phyloP scores from a whole-genome alignment of 2,797 vertebrate species.

The Gambusia yucatana region DNA sequence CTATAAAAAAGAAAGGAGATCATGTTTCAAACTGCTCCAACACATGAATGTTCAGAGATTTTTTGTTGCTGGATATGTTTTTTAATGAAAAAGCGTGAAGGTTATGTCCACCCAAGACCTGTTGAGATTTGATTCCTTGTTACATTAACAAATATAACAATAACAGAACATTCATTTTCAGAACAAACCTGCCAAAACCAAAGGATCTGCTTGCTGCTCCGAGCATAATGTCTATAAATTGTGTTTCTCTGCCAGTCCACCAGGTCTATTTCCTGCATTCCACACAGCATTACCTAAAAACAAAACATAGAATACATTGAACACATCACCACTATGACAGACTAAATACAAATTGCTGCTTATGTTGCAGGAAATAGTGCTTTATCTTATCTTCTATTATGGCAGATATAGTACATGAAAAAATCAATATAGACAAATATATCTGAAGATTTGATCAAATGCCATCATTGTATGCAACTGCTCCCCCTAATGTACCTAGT shows the following conservation, averaged over 20 bases:
- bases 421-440: background rate
- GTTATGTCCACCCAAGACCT: background rate
- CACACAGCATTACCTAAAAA: slow-evolving; percentile 95
- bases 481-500: background rate
- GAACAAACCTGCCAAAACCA: slow-evolving; percentile 98
- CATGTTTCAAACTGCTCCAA: background rate
- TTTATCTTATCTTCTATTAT: background rate
- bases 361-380: background rate
- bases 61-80: background rate
- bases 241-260: slow-evolving; percentile 97
- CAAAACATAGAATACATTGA: background rate
- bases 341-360: background rate
- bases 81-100: background rate
- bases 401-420: background rate
- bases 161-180: background rate
- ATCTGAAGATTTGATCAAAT: background rate
- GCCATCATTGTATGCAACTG: background rate
- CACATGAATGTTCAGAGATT: background rate
- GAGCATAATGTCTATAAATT: slow-evolving; percentile 95
- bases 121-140: background rate
- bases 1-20: background rate
- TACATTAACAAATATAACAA: background rate
- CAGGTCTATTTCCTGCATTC: slow-evolving; percentile 98
- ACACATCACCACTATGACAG: background rate
- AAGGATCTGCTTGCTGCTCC: slow-evolving; percentile 98